Conservation (phyloP, 1,140 invertebrate genomes). For the Drosophila chauvacae region DNA sequence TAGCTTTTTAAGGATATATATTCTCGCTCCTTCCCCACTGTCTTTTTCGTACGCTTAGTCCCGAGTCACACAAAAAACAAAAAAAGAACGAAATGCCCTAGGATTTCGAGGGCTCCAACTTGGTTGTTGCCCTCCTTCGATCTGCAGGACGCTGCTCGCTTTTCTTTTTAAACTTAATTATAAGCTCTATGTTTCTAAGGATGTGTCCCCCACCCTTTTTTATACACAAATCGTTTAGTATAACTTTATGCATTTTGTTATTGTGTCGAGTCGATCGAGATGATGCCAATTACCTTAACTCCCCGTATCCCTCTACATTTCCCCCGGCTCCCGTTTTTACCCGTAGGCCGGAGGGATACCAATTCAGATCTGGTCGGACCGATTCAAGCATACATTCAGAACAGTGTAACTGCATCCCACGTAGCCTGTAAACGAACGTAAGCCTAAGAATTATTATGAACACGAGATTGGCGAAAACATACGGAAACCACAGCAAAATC, state of each 20-base stretch:
- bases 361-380: constrained; percentile 25
- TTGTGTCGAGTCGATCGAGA: constrained; percentile 53
- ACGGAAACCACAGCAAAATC: constrained; percentile 46
- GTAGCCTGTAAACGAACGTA: constrained; percentile 60
- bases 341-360: constrained; percentile 9
- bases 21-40: constrained; percentile 5
- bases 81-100: constrained; percentile 4
- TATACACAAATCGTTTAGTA: constrained; percentile 66
- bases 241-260: constrained; percentile 66
- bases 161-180: constrained; percentile 45
- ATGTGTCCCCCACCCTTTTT: constrained; percentile 30
- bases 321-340: not conserved
- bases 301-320: not conserved
- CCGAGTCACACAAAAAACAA: constrained; percentile 27
- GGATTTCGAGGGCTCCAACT: constrained; percentile 20
- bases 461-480: constrained; percentile 44
- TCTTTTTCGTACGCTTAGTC: constrained; percentile 51
- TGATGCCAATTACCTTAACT: constrained; percentile 20
- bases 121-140: constrained; percentile 20
- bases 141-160: constrained; percentile 10
- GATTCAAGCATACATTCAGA: constrained; percentile 70
- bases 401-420: constrained; percentile 70
- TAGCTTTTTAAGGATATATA: constrained; percentile 29
- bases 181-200: constrained; percentile 60
- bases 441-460: constrained; percentile 50